Conservation (phyloP, 1,140 invertebrate species). For the Vollenhovia emeryi region DNA sequence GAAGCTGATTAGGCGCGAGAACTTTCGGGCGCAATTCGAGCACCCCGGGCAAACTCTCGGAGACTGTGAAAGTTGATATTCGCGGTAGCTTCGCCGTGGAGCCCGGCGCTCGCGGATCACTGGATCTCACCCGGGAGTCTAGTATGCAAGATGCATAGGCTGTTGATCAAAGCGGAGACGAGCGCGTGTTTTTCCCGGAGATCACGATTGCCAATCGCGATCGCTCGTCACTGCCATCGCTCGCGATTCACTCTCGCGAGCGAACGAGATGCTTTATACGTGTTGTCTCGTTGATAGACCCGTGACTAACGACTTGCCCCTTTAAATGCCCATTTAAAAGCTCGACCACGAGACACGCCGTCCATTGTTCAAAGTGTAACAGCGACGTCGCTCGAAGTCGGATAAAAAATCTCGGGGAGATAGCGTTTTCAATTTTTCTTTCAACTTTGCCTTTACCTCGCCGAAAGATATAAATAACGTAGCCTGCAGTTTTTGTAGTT, state of each 20-base stretch:
- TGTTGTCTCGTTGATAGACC: constrained; percentile 34
- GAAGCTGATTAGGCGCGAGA: constrained; percentile 35
- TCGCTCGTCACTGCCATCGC: not conserved
- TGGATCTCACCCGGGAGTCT: not conserved
- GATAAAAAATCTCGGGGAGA: not conserved
- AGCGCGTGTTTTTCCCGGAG: constrained; percentile 20
- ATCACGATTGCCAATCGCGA: constrained; percentile 42
- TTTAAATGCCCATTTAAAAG: constrained; percentile 25
- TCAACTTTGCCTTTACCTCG: not conserved
- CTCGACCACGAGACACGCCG: not conserved
- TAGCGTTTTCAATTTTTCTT: not conserved
- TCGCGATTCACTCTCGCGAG: constrained; percentile 1
- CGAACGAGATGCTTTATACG: not conserved
- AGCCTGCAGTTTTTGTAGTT: not conserved
- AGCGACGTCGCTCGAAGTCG: no score
- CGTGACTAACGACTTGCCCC: constrained; percentile 25
- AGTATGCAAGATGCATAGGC: not conserved
- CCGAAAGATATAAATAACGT: not conserved
- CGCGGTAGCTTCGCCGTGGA: not conserved
- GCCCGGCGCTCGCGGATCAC: not conserved
- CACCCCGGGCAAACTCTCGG: not conserved
- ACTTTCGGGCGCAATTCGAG: constrained; percentile 37
- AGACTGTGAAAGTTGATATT: constrained; percentile 41
- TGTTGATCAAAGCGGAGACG: constrained; percentile 27
- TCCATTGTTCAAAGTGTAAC: not conserved